phyloP scores from a whole-genome alignment of 2,888 invertebrate species.

The Agrochola litura region DNA sequence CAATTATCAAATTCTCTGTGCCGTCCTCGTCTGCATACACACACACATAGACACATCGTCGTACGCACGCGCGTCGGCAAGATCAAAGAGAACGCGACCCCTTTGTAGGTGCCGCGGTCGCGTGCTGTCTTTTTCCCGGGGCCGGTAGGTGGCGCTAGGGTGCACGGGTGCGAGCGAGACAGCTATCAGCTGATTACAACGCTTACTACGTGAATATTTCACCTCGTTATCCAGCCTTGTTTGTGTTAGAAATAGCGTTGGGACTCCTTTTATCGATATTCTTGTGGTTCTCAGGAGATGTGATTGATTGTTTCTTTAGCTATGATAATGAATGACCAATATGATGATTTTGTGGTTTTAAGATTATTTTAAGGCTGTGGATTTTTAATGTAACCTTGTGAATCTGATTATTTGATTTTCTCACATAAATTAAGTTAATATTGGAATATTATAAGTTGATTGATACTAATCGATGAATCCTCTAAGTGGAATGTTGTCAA shows the following conservation, averaged over 20 bases:
- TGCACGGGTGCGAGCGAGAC: conserved; percentile 80
- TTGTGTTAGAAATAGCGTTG: conserved; percentile 88
- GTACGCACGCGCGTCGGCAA: conserved; percentile 89
- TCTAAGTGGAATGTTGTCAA: neutral
- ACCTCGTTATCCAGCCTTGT: conserved; percentile 91
- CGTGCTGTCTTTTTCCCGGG: conserved; percentile 88
- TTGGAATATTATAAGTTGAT: conserved; percentile 12
- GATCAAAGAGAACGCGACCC: conserved; percentile 89
- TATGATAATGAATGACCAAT: conserved; percentile 33
- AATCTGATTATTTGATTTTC: conserved; percentile 31
- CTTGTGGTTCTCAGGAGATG: conserved; percentile 64
- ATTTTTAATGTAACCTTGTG: conserved; percentile 35
- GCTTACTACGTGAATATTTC: conserved; percentile 90
- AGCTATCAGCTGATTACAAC: conserved; percentile 85
- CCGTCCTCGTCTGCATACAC: conserved; percentile 88
- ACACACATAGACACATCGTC: conserved; percentile 76
- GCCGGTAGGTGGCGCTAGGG: conserved; percentile 77
- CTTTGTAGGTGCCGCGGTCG: conserved; percentile 88
- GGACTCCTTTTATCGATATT: conserved; percentile 70
- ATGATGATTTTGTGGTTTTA: conserved; percentile 22
- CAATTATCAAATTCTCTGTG: conserved; percentile 90
- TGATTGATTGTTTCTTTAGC: conserved; percentile 75
- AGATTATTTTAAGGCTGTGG: conserved; percentile 16
- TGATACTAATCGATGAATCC: conserved; percentile 27
- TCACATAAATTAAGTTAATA: conserved; percentile 40